Evolutionary conservation across 1,140 invertebrate genomes (phyloP).

Genomic region (Centruroides vittatus): DNA sequence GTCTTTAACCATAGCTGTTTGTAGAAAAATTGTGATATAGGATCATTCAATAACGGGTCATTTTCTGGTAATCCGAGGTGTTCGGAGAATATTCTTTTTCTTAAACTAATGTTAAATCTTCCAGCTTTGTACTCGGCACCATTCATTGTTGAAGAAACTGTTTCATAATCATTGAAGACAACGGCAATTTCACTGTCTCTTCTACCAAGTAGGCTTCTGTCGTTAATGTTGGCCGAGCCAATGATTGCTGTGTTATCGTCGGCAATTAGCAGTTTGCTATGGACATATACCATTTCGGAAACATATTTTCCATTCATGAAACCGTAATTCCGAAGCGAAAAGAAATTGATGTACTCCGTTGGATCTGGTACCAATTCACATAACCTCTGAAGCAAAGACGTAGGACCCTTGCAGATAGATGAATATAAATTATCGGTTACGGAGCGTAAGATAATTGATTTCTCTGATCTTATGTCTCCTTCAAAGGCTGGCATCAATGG

Average conservation of each 20-base stretch:
- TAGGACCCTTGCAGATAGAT: slow-evolving; percentile 55
- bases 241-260: slow-evolving; percentile 82
- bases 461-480: slow-evolving; percentile 77
- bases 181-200: slow-evolving; percentile 89
- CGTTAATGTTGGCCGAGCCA: slow-evolving; percentile 96
- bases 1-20: slow-evolving; percentile 58
- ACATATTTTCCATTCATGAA: slow-evolving; percentile 32
- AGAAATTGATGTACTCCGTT: neutral
- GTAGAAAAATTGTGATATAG: slow-evolving; percentile 58
- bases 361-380: slow-evolving; percentile 14
- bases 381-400: slow-evolving; percentile 34
- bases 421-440: slow-evolving; percentile 95
- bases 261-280: slow-evolving; percentile 89
- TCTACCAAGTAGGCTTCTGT: slow-evolving; percentile 77
- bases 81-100: slow-evolving; percentile 78
- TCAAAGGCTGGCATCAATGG: slow-evolving; percentile 89
- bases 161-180: slow-evolving; percentile 65
- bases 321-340: too few relatives aligned
- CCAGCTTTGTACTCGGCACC: slow-evolving; percentile 61
- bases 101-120: slow-evolving; percentile 62
- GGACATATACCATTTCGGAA: slow-evolving; percentile 91
- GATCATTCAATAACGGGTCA: slow-evolving; percentile 49
- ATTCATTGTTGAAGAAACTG: slow-evolving; percentile 61
- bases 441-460: slow-evolving; percentile 74
- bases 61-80: slow-evolving; percentile 52